phyloP scores from a whole-genome alignment of 2,888 invertebrate species.

The Drosophila infuscata region DNA sequence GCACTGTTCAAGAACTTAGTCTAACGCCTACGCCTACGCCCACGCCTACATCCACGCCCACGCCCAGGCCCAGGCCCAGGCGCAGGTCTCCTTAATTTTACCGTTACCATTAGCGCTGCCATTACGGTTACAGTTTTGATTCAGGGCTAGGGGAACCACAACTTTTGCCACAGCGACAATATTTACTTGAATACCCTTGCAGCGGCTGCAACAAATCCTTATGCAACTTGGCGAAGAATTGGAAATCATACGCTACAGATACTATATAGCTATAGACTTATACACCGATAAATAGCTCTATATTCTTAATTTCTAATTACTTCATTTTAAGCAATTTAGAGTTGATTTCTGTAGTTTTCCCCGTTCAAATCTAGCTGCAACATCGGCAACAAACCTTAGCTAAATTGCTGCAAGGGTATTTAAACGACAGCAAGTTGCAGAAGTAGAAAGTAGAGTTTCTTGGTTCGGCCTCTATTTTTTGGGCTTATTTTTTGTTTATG shows the following conservation, averaged over 20 bases:
- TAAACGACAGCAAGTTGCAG: background rate
- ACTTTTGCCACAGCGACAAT: slow-evolving; percentile 14
- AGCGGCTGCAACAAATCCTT: background rate
- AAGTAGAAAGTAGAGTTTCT: background rate
- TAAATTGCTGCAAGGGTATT: background rate
- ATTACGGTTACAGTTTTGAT: slow-evolving; percentile 30
- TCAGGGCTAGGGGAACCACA: slow-evolving; percentile 7
- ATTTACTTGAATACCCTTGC: slow-evolving; percentile 1
- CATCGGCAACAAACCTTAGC: background rate
- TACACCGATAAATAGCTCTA: too few species aligned
- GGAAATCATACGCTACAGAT: too few species aligned
- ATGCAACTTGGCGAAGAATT: background rate
- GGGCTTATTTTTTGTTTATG: slow-evolving; percentile 5
- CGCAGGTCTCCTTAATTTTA: slow-evolving; percentile 22
- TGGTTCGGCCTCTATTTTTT: slow-evolving; percentile 1
- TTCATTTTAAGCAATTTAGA: too few species aligned
- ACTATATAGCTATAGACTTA: background rate
- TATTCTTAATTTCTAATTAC: too few species aligned
- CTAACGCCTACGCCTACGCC: slow-evolving; percentile 17
- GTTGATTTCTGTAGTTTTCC: too few species aligned
- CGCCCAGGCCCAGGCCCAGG: too few species aligned
- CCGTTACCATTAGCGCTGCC: slow-evolving; percentile 41
- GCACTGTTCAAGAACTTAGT: background rate
- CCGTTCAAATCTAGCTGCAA: background rate
- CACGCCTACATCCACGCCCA: background rate